Base-by-base conservation (phyloP, 2,888 invertebrate genomes). In the Lobophora halterata region DNA sequence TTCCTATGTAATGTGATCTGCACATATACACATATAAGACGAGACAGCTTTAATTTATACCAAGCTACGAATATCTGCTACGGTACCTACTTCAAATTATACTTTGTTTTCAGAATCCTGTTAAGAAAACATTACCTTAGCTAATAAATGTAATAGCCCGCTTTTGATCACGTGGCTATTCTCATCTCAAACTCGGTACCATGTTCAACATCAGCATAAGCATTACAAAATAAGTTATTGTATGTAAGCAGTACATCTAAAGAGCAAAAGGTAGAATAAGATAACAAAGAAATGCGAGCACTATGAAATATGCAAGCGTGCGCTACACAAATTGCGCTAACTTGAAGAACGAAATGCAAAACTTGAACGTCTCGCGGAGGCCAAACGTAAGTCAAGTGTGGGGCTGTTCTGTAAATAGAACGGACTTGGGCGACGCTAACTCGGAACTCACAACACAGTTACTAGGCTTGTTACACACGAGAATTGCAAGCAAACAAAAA, bases 241-340 rank as follows among this genome's bases (percentile, higher is more conserved):
- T 21, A 20, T 19, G 11, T 40, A n/a, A n/a, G 35, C 28, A 33
- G 25, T 32, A 44, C 36, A 31, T 38, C 40, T 48, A 52, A 54
- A 61, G 52, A 46, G 51, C 53, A 42, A 57, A 61, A 66, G 55
- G 55, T 43, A 50, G 65, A 65, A 62, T 62, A 64, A 61, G 57
- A 59, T 58, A 62, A 66, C 61, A 71, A 68, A 66, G 60, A 61
- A 35, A 59, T 54, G 45, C 52, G 55, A 48, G 58, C 31, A 51
- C 49, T 57, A 63, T 71, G 60, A 71, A 73, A 72, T 69, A 75
- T 71, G 69, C 68, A 77, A 62, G 69, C 75, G 72, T 75, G 71
- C 67, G 58, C 71, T 60, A 66, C 68, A 71, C 75, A 78, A 78
- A 79, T 79, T 77, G 65, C 65, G 65, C 76, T 73, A 78, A 79